phyloP scores from a whole-genome alignment of 64 coral and sea anemone species.

The Montipora efflorescens region DNA sequence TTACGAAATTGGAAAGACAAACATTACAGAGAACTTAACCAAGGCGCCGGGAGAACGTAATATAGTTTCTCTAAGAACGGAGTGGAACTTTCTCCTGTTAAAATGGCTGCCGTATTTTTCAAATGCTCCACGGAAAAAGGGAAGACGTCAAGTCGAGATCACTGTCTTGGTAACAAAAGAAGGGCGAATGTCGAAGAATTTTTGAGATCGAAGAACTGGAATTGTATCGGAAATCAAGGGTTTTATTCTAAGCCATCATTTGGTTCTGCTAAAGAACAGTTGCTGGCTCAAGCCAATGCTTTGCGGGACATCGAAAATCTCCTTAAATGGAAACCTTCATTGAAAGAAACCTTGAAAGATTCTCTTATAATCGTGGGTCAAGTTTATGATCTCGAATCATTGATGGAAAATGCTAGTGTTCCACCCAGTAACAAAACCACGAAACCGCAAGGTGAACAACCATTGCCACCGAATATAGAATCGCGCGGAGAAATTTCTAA shows the following conservation, averaged over 20 bases:
- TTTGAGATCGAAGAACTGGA: slow-evolving; percentile 16
- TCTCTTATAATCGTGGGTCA: slow-evolving; percentile 28
- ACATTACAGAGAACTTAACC: slow-evolving; percentile 6
- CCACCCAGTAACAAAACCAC: not conserved
- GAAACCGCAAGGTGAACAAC: not conserved
- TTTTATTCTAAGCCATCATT: slow-evolving; percentile 12
- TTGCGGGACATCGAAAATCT: slow-evolving; percentile 40
- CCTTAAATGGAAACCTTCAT: slow-evolving; percentile 23
- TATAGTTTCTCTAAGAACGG: too few species aligned
- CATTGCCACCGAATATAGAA: not conserved
- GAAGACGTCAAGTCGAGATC: not conserved
- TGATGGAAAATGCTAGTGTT: not conserved
- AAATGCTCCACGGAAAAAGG: not conserved
- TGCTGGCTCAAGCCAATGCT: slow-evolving; percentile 13
- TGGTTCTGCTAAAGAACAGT: slow-evolving; percentile 21
- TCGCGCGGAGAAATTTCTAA: not conserved
- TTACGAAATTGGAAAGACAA: slow-evolving; percentile 38
- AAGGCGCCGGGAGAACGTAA: not conserved
- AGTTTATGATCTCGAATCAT: slow-evolving; percentile 43
- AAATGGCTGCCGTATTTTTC: slow-evolving; percentile 15
- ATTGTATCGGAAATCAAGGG: not conserved
- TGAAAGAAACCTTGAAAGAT: slow-evolving; percentile 18
- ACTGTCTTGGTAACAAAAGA: not conserved
- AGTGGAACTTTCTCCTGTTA: not conserved
- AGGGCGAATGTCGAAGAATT: not conserved